Conservation (phyloP, 2,113 vertebrate genomes). For the Ciconia maguari region DNA sequence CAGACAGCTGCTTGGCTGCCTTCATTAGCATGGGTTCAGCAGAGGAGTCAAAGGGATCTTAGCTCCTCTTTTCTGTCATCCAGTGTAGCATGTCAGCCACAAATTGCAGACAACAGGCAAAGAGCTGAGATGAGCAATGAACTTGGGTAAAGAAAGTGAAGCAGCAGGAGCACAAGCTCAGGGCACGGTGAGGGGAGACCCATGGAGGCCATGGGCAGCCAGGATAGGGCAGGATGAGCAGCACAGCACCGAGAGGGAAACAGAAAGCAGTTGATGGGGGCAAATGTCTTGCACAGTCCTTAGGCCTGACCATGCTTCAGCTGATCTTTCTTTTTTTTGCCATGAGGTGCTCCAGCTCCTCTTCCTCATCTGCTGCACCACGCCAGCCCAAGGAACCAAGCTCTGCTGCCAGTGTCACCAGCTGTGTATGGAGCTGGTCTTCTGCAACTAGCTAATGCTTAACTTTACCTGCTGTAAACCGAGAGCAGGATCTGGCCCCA, state of each 20-base stretch:
- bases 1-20: background rate
- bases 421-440: background rate
- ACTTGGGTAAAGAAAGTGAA: background rate
- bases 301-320: background rate
- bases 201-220: background rate
- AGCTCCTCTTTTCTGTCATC: background rate
- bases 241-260: background rate
- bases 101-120: background rate
- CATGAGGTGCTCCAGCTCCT: background rate
- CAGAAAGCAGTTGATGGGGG: background rate
- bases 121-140: background rate
- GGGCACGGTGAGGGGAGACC: background rate
- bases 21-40: fast-evolving
- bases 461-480: background rate
- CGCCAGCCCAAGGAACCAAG: background rate
- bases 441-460: background rate
- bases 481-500: background rate
- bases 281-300: background rate
- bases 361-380: background rate
- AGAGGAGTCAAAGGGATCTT: background rate
- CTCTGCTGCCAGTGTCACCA: background rate
- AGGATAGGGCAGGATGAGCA: background rate
- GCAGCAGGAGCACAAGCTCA: background rate
- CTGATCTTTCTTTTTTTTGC: background rate
- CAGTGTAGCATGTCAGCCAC: background rate